These are phyloP conservation scores for Parazoanthus darwini DNA, from an alignment of 92 coral and sea anemone species.

Conservation along the genomic window DNA sequence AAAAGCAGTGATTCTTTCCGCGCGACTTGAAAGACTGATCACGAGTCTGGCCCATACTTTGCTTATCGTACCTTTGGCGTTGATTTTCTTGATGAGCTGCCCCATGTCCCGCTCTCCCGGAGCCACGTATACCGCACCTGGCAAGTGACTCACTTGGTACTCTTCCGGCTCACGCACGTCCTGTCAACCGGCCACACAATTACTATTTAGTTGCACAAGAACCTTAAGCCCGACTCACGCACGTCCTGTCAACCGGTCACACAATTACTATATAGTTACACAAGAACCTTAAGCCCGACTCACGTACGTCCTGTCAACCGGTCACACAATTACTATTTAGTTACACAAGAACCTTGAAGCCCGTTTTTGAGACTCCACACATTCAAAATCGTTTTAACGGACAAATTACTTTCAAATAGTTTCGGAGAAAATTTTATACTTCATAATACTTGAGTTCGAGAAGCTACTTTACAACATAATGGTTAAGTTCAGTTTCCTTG, in stretches of 20 bases:
- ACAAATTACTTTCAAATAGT: no score
- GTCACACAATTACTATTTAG: not conserved
- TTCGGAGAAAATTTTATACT: no score
- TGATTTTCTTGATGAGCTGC: conserved; percentile 57
- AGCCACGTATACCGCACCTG: conserved; percentile 61
- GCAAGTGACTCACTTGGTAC: conserved; percentile 71
- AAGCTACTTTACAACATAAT: no score
- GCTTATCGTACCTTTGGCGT: conserved; percentile 45
- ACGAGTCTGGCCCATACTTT: no score
- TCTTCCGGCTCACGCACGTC: conserved; percentile 85
- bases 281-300: not conserved
- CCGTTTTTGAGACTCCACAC: not conserved
- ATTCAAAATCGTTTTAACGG: no score
- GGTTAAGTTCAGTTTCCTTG: no score
- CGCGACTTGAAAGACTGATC: no score
- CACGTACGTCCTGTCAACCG: conserved; percentile 77
- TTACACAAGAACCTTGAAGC: no score
- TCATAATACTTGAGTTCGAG: no score
- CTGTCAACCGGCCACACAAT: conserved; percentile 30
- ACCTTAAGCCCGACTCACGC: conserved; percentile 44
- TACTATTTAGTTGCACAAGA: no score
- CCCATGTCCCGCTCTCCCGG: conserved; percentile 72
- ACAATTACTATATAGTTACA: not conserved
- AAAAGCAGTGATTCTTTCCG: no score
- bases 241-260: conserved; percentile 59